Evolutionary conservation across 2,797 vertebrate species (phyloP).

Genomic region (Streptopelia turtur): DNA sequence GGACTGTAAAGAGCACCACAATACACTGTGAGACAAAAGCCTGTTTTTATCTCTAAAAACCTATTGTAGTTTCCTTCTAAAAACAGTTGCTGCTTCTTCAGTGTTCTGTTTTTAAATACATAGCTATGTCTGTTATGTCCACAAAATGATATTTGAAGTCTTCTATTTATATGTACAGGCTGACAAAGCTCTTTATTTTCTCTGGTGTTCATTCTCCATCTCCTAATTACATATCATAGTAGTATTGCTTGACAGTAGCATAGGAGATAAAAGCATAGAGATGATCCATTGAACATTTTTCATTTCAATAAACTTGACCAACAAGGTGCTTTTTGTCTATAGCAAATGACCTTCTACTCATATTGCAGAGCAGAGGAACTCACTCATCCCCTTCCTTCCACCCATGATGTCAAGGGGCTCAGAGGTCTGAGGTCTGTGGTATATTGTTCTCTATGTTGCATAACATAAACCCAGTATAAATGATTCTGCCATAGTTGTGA

Average conservation of each 20-base stretch:
- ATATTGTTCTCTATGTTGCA: no score
- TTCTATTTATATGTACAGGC: neutral
- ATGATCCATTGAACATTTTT: neutral
- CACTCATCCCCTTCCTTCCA: neutral
- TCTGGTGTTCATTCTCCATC: neutral
- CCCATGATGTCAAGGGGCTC: no score
- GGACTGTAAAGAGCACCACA: neutral
- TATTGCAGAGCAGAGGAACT: neutral
- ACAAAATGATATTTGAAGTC: neutral
- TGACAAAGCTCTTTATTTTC: neutral
- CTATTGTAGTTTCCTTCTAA: neutral
- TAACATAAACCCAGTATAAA: no score
- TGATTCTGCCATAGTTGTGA: no score
- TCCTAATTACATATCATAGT: neutral
- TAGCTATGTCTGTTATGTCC: neutral
- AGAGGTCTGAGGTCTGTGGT: no score
- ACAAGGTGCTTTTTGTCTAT: neutral
- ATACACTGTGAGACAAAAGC: neutral
- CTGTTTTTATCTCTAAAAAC: neutral
- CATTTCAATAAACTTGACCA: neutral
- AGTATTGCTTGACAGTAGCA: neutral
- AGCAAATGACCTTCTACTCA: neutral
- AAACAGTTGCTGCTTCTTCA: neutral
- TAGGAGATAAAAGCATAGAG: neutral
- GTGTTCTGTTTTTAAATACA: neutral